phyloP scores from a whole-genome alignment of 2,113 vertebrate genomes.

The Gavialis gangeticus region DNA sequence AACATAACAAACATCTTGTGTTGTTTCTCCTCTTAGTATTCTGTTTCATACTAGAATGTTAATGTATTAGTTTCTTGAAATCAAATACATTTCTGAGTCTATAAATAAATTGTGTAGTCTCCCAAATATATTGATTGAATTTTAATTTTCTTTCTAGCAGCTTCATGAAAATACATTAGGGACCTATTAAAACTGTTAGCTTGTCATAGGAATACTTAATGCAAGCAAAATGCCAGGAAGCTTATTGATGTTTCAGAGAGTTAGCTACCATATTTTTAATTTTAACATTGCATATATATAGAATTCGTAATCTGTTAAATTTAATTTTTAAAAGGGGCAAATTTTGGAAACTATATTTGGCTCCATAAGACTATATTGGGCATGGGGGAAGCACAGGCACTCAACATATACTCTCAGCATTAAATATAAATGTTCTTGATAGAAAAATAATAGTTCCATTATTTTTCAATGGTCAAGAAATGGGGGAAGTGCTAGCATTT shows the following conservation, averaged over 20 bases:
- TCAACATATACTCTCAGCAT: background rate
- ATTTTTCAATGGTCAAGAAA: no score
- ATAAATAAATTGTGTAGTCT: background rate
- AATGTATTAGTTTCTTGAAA: constrained; percentile 37
- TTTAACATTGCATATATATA: background rate
- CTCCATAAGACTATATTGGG: background rate
- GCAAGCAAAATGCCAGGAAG: background rate
- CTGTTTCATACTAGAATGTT: background rate
- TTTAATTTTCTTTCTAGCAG: background rate
- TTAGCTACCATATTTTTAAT: background rate
- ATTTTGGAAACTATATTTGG: background rate
- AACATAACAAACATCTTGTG: background rate
- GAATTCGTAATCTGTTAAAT: background rate
- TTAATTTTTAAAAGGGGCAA: background rate
- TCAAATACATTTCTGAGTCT: constrained; percentile 7
- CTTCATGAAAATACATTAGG: background rate
- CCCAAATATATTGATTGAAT: constrained; percentile 16
- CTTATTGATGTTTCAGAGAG: background rate
- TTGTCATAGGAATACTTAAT: background rate
- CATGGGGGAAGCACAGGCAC: background rate
- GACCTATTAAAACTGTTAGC: background rate
- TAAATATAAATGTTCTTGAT: background rate
- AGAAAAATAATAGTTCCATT: background rate
- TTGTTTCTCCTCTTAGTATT: background rate
- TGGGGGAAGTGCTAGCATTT: no score